Evolutionary conservation across 2,113 vertebrate species (phyloP).

Genomic region (Megaleporinus macrocephalus): DNA sequence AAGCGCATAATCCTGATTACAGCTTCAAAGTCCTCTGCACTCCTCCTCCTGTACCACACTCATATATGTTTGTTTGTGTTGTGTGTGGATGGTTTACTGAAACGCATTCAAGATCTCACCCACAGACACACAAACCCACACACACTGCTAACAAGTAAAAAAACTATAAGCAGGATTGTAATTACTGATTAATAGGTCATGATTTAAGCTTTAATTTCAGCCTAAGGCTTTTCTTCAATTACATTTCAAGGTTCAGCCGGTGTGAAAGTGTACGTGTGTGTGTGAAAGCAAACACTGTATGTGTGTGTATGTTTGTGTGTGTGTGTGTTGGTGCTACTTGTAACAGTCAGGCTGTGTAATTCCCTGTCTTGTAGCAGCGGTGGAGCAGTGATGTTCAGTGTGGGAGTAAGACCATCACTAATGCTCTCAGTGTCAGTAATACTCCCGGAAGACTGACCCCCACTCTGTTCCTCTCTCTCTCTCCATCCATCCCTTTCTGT

Average conservation of each 20-base stretch:
- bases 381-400: constrained; percentile 18
- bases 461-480: neutral
- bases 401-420: constrained; percentile 36
- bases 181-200: constrained; percentile 36
- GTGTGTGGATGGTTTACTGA: constrained; percentile 14
- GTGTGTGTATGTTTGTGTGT: constrained; percentile 8
- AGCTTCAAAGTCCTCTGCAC: constrained; percentile 52
- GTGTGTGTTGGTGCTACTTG: neutral
- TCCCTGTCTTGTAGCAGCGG: constrained; percentile 5
- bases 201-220: constrained; percentile 41
- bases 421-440: constrained; percentile 27
- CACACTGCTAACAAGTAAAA: constrained; percentile 4
- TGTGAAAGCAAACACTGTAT: neutral
- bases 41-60: constrained; percentile 34
- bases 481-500: constrained; percentile 20
- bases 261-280: neutral
- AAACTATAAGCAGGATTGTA: constrained; percentile 18
- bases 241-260: neutral
- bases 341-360: constrained; percentile 23
- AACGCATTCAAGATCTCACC: constrained; percentile 10
- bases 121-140: constrained; percentile 8
- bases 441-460: neutral
- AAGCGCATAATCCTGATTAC: constrained; percentile 55
- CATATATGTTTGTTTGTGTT: neutral
- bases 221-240: constrained; percentile 22